Evolutionary conservation across 92 coral and sea anemone species (phyloP).

Genomic region (Porites lobata): DNA sequence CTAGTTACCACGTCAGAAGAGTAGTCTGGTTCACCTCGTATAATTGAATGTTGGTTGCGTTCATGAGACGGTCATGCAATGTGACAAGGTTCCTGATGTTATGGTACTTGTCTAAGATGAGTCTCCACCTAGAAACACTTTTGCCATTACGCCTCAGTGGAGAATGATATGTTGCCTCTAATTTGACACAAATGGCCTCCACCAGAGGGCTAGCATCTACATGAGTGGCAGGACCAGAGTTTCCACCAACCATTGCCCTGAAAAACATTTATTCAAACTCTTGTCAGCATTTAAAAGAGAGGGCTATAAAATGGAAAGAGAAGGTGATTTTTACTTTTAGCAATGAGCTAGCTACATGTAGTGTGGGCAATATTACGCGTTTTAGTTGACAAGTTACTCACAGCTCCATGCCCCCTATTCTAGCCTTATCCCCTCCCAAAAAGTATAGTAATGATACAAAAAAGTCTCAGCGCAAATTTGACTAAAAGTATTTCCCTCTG

Average conservation of each 20-base stretch:
- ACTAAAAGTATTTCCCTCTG: no score
- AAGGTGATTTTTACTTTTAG: no score
- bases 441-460: no score
- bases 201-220: slow-evolving; percentile 67
- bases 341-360: no score
- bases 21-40: slow-evolving; percentile 68
- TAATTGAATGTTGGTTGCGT: slow-evolving; percentile 56
- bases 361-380: no score
- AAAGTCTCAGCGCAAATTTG: no score
- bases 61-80: slow-evolving; percentile 42
- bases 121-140: slow-evolving; percentile 54
- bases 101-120: slow-evolving; percentile 46
- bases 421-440: no score
- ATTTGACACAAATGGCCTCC: slow-evolving; percentile 36
- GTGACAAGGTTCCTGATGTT: slow-evolving; percentile 50
- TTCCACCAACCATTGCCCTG: slow-evolving; percentile 55
- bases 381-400: no score
- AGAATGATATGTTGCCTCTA: slow-evolving; percentile 10
- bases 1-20: slow-evolving; percentile 44
- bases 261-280: no score
- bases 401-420: no score
- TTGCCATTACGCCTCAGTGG: slow-evolving; percentile 16
- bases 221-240: slow-evolving; percentile 55
- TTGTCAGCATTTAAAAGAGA: no score
- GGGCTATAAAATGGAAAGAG: no score